phyloP scores from a whole-genome alignment of 1,140 invertebrate genomes.

The Caligus rogercresseyi region DNA sequence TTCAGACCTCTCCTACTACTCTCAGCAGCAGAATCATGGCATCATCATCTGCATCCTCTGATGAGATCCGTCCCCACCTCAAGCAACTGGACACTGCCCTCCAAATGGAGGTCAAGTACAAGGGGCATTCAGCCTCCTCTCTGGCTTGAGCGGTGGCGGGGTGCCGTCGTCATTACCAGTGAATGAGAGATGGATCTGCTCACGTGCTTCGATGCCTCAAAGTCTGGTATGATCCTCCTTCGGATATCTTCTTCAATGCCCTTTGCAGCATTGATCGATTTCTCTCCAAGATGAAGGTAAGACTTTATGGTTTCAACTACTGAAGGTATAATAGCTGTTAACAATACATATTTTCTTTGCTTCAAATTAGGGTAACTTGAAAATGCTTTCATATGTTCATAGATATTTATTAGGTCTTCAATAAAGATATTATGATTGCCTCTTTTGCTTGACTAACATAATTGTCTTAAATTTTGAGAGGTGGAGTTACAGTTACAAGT shows the following conservation, averaged over 20 bases:
- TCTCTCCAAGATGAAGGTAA: slow-evolving; percentile 48
- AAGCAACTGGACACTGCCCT: slow-evolving; percentile 3
- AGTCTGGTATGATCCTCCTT: slow-evolving; percentile 47
- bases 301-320: too few relatives aligned
- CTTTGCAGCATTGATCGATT: slow-evolving; percentile 57
- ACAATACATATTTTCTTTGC: too few relatives aligned
- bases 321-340: too few relatives aligned
- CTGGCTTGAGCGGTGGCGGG: slow-evolving; percentile 27
- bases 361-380: too few relatives aligned
- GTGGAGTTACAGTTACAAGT: too few relatives aligned
- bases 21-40: not conserved
- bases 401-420: too few relatives aligned
- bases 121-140: not conserved
- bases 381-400: too few relatives aligned
- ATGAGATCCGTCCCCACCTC: not conserved
- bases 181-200: slow-evolving; percentile 51
- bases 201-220: slow-evolving; percentile 58
- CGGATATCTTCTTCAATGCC: slow-evolving; percentile 52
- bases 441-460: too few relatives aligned
- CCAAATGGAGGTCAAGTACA: slow-evolving; percentile 11
- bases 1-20: not conserved
- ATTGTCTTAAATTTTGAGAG: too few relatives aligned
- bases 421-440: too few relatives aligned
- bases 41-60: not conserved
- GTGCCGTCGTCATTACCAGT: slow-evolving; percentile 52